phyloP scores from a whole-genome alignment of 2,888 invertebrate species.

The Scotopteryx bipunctaria region DNA sequence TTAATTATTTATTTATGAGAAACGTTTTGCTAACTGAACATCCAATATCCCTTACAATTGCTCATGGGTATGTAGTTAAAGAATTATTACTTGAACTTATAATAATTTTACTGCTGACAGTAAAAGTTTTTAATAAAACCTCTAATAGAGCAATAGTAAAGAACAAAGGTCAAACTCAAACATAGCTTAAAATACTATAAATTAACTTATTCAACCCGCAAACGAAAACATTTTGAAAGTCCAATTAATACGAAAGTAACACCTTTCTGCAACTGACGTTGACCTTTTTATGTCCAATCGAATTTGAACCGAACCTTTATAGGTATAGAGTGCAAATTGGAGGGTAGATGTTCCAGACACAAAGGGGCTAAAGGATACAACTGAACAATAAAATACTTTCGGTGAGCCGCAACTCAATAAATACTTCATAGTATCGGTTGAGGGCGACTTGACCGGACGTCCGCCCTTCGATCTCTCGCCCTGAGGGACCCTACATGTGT shows the following conservation, averaged over 20 bases:
- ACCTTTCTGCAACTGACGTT: conserved; percentile 55
- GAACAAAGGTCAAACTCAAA: conserved; percentile 21
- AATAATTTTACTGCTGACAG: no score
- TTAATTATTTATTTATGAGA: no score
- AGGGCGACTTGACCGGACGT: conserved; percentile 76
- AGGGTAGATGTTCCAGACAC: conserved; percentile 36
- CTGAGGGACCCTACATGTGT: conserved; percentile 59
- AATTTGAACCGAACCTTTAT: conserved; percentile 37
- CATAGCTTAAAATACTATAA: conserved; percentile 34
- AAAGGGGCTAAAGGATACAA: conserved; percentile 67
- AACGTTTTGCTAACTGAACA: no score
- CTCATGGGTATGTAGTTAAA: no score
- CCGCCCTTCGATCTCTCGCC: conserved; percentile 77
- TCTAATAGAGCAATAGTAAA: conserved; percentile 3
- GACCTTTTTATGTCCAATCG: conserved; percentile 34
- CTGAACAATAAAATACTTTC: conserved; percentile 78
- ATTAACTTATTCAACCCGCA: conserved; percentile 59
- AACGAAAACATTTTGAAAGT: conserved; percentile 67
- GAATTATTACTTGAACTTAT: no score
- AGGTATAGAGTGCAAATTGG: conserved; percentile 40
- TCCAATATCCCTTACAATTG: no score
- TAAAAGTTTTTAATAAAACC: no score
- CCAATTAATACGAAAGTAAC: conserved; percentile 69
- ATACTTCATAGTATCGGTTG: conserved; percentile 82
- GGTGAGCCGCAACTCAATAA: conserved; percentile 82